These are phyloP conservation scores for Leptopilina clavipes DNA, from an alignment of 1,140 invertebrate species.

Conservation along the genomic window DNA sequence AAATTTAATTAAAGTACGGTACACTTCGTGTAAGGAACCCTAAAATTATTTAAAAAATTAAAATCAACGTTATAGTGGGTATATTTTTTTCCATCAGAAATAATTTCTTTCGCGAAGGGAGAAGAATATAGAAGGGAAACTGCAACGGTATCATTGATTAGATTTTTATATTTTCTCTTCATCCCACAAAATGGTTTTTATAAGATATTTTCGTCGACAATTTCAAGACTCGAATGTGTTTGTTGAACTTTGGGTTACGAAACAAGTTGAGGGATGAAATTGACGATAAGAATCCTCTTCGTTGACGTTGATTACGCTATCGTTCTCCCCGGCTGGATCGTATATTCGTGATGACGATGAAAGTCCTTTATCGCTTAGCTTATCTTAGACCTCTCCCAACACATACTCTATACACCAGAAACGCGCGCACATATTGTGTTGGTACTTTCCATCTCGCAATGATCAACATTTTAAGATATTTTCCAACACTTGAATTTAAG, in stretches of 20 bases:
- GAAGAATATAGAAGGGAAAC: neutral
- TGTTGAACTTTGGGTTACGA: neutral
- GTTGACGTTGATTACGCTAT: constrained; percentile 59
- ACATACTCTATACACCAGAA: neutral
- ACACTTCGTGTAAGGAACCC: too few species aligned
- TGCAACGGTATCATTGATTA: neutral
- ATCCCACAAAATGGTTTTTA: neutral
- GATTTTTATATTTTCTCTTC: constrained; percentile 21
- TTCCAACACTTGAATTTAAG: neutral
- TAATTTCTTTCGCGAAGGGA: neutral
- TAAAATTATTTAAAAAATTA: neutral
- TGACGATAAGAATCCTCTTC: constrained; percentile 50
- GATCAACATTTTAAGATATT: constrained; percentile 20
- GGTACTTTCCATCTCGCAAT: constrained; percentile 37
- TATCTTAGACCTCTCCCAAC: constrained; percentile 46
- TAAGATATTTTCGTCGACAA: neutral
- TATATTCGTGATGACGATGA: constrained; percentile 49
- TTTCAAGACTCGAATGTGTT: neutral
- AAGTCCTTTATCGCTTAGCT: constrained; percentile 56
- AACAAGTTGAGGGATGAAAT: constrained; percentile 31
- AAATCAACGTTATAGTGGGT: too few species aligned
- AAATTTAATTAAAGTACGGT: too few species aligned
- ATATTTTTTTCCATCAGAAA: neutral
- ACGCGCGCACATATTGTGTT: neutral
- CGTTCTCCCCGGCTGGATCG: constrained; percentile 47